Evolutionary conservation across 2,888 invertebrate species (phyloP).

Genomic region (Hylaea fasciaria): DNA sequence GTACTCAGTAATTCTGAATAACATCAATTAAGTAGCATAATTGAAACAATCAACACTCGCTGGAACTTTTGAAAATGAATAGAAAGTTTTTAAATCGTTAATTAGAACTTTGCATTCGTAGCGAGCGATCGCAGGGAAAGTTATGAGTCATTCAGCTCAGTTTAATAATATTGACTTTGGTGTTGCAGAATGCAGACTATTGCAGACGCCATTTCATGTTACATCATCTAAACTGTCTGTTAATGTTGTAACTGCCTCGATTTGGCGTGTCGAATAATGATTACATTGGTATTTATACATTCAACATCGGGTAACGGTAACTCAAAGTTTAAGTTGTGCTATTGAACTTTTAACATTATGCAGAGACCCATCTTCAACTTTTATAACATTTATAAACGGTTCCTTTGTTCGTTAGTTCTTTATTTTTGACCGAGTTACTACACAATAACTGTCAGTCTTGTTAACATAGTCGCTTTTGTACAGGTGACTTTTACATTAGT

Average conservation of each 20-base stretch:
- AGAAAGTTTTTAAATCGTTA: conserved; percentile 72
- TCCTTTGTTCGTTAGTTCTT: conserved; percentile 23
- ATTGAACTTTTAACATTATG: conserved; percentile 37
- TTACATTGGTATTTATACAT: conserved; percentile 33
- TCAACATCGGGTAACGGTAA: conserved; percentile 28
- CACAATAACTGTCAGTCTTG: conserved; percentile 27
- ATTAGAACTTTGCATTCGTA: conserved; percentile 70
- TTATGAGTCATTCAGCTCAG: conserved; percentile 55
- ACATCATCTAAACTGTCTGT: conserved; percentile 50
- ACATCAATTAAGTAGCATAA: conserved; percentile 55
- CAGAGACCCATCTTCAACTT: conserved; percentile 25
- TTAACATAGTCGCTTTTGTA: conserved; percentile 21
- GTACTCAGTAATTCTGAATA: conserved; percentile 42
- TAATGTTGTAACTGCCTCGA: conserved; percentile 37
- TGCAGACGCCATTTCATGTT: conserved; percentile 50
- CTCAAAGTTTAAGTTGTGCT: conserved; percentile 30
- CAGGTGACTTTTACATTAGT: conserved; percentile 25
- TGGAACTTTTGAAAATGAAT: conserved; percentile 61
- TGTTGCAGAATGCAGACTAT: too few relatives aligned
- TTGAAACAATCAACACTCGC: conserved; percentile 57
- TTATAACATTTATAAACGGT: conserved; percentile 29
- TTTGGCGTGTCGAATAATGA: conserved; percentile 34
- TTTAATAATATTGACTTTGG: conserved; percentile 60
- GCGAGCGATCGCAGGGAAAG: conserved; percentile 56
- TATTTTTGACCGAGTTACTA: conserved; percentile 29